A percentile compares a stretch with the other conserved stretches of the same genome.
These are phyloP conservation scores for Acleris emargana DNA, from an alignment of 2,888 invertebrate species.

Conservation along the genomic window DNA sequence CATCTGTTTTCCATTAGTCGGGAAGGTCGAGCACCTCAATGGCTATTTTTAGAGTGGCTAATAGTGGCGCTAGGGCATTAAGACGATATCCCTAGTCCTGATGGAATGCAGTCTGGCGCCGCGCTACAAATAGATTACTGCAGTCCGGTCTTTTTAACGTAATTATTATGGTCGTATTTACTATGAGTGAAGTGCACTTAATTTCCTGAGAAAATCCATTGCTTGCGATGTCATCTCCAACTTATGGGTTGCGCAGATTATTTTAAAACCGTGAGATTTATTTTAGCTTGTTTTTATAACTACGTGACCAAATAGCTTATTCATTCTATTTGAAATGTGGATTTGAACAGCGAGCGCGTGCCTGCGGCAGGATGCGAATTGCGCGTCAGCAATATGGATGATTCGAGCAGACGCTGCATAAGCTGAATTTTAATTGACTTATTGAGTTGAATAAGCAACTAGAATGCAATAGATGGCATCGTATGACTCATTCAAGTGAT, in stretches of 20 bases:
- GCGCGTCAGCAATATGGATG: constrained; percentile 73
- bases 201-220: constrained; percentile 1
- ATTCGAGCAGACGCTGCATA: constrained; percentile 70
- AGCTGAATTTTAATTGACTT: constrained; percentile 75
- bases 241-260: background rate
- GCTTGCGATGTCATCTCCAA: background rate
- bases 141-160: constrained; percentile 43
- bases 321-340: constrained; percentile 9
- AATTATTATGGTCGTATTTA: constrained; percentile 27
- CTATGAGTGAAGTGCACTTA: constrained; percentile 13
- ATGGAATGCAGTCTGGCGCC: constrained; percentile 80
- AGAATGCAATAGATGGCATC: constrained; percentile 65
- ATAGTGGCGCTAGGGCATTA: constrained; percentile 66
- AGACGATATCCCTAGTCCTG: constrained; percentile 71
- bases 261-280: background rate
- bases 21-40: constrained; percentile 58
- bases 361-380: constrained; percentile 66
- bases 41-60: constrained; percentile 68
- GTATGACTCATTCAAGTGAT: constrained; percentile 40
- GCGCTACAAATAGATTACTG: constrained; percentile 67
- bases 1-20: constrained; percentile 60
- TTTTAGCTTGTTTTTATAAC: too few relatives aligned
- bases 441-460: constrained; percentile 73
- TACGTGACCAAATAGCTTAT: background rate
- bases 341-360: constrained; percentile 61